Evolutionary conservation across 2,113 vertebrate species (phyloP), one percentile per base, ranked within the genome.

Genomic region (Cnemophilus loriae): DNA sequence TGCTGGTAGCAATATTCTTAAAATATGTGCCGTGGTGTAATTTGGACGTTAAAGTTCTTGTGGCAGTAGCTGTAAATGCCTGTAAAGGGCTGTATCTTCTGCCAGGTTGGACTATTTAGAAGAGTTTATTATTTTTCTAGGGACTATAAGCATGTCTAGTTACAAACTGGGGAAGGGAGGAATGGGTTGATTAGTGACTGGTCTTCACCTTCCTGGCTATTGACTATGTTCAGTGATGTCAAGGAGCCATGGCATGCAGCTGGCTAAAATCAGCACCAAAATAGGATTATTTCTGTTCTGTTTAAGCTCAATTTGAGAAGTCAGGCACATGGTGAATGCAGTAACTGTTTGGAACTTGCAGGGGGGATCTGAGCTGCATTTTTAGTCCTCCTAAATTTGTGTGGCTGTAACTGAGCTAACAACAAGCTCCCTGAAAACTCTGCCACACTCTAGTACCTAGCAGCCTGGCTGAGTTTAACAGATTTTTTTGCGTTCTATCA

Each of bases 1-100:
- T n/a, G 5, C 16, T 61, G 30, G 17, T 50, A 28, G 26, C 13
- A 56, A 6, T 41, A 11, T 35, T 37, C 32, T 74, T 84, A 41
- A 50, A 88, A 52, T 24, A 12, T 0, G 1, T 20, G 19, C 7
- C 0, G 0, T 44, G 16, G 5, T 55, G 9, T 53, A 33, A 57
- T 15, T 68, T 65, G 11, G 21, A 70, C 35, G 11, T 24, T 82
- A 41, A 50, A 53, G 21, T 44, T 78, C 21, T 70, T 61, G 26
- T 63, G 37, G 30, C 6, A 8, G 37, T 42, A 74, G 32, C 20
- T 81, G 39, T 74, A 52, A 67, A 37, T 46, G 11, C n/a, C 57
- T 69, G 5, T 39, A 22, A 23, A 57, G 19, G 41, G 4, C 11
- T 68, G 47, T 53, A 35, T 70, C 30, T 61, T 85, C 27, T 74